Percentiles rank a stretch among this genome's conserved stretches.
These are phyloP conservation scores for Botia kubotai DNA, from an alignment of 2,797 vertebrate species.

Conservation along the genomic window DNA sequence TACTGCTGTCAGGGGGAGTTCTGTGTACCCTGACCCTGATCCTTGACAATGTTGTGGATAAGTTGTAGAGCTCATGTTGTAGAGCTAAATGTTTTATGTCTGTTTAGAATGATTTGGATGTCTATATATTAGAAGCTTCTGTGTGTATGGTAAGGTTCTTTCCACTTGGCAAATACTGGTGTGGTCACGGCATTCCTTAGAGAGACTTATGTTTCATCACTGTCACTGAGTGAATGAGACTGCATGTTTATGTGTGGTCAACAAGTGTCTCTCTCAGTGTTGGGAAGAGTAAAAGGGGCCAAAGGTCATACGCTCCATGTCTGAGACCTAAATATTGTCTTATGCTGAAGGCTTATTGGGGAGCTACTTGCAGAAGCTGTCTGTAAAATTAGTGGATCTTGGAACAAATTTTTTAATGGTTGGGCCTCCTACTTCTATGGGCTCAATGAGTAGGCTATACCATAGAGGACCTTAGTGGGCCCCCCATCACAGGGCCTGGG, in stretches of 20 bases:
- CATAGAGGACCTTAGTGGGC: too few relatives aligned
- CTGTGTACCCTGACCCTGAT: neutral
- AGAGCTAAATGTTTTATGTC: neutral
- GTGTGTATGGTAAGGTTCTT: conserved; percentile 60
- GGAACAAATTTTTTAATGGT: neutral
- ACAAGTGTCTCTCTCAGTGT: conserved; percentile 40
- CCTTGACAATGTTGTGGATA: neutral
- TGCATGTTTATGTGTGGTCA: conserved; percentile 49
- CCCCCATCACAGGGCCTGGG: neutral
- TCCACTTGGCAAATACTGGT: conserved; percentile 60
- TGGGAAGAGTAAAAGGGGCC: conserved; percentile 51
- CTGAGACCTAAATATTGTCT: conserved; percentile 54
- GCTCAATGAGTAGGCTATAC: too few relatives aligned
- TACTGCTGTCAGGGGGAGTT: neutral
- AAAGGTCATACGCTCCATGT: conserved; percentile 62
- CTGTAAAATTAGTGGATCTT: neutral
- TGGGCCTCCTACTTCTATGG: too few relatives aligned
- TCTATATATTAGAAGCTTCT: conserved; percentile 27
- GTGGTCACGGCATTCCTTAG: conserved; percentile 67
- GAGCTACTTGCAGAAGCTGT: neutral
- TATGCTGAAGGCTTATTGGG: conserved; percentile 37
- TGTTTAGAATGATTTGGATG: conserved; percentile 3
- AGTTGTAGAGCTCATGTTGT: neutral
- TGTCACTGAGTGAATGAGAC: conserved; percentile 43
- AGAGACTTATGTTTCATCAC: conserved; percentile 68